Evolutionary conservation across 2,797 vertebrate species (phyloP).

Genomic region (Anas capensis): DNA sequence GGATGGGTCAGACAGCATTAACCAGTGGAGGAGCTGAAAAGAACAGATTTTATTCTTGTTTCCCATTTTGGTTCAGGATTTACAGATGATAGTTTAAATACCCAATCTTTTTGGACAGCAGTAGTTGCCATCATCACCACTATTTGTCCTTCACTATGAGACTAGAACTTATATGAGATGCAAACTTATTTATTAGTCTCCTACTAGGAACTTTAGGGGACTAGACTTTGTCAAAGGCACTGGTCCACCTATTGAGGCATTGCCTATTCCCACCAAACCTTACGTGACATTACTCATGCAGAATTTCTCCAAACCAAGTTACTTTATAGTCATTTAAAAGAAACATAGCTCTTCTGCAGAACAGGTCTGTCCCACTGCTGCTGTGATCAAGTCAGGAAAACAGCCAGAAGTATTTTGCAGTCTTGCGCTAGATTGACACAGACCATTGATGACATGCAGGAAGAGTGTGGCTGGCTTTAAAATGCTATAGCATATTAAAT

Average conservation of each 20-base stretch:
- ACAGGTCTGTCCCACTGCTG: background rate
- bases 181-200: background rate
- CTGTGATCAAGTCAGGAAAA: background rate
- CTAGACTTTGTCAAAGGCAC: background rate
- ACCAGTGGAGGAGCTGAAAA: background rate
- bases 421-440: background rate
- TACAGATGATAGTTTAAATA: background rate
- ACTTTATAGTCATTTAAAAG: background rate
- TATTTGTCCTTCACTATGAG: background rate
- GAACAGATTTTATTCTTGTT: background rate
- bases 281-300: background rate
- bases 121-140: background rate
- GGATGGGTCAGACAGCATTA: background rate
- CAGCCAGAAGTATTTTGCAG: conserved; percentile 8
- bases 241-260: background rate
- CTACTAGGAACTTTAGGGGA: background rate
- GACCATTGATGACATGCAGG: background rate
- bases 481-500: conserved; percentile 21
- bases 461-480: background rate
- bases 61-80: background rate
- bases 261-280: background rate
- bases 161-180: background rate
- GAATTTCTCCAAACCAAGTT: background rate
- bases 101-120: background rate
- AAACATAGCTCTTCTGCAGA: background rate